A percentile compares a stretch with the other conserved stretches of the same genome.
phyloP scores from a whole-genome alignment of 2,888 invertebrate genomes.

The Sphaeridia pumilis region DNA sequence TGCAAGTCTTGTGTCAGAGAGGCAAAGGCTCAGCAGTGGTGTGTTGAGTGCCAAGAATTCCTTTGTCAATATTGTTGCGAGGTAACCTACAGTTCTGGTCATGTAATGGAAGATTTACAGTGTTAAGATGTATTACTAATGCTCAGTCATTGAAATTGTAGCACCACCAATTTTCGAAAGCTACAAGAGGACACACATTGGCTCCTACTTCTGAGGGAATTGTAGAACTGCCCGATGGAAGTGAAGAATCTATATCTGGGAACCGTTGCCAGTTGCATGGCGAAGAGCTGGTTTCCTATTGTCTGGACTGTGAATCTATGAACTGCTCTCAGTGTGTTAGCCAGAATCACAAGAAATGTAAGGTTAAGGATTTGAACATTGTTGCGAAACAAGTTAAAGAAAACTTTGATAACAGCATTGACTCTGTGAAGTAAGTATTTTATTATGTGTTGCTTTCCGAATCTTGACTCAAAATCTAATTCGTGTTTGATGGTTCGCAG shows the following conservation, averaged over 20 bases:
- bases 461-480: too few species aligned
- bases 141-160: too few species aligned
- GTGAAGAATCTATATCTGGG: conserved; percentile 2
- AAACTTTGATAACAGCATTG: conserved; percentile 1
- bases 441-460: too few species aligned
- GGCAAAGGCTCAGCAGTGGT: conserved; percentile 12
- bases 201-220: conserved; percentile 11
- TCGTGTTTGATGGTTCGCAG: too few species aligned
- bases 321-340: conserved; percentile 4
- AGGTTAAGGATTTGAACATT: background rate
- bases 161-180: conserved; percentile 13
- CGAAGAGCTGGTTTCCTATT: conserved; percentile 7
- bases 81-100: too few species aligned
- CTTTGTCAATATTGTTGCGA: conserved; percentile 16
- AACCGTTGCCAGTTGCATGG: conserved; percentile 9
- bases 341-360: background rate
- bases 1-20: conserved; percentile 17
- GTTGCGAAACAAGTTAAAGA: conserved; percentile 1
- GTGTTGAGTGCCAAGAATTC: conserved; percentile 15
- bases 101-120: too few species aligned
- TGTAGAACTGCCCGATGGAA: conserved; percentile 7
- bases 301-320: conserved; percentile 7
- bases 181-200: conserved; percentile 9
- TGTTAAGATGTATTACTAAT: too few species aligned
- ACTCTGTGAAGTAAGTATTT: background rate